Conservation (phyloP, 2,113 vertebrate genomes). For the Malurus melanocephalus region DNA sequence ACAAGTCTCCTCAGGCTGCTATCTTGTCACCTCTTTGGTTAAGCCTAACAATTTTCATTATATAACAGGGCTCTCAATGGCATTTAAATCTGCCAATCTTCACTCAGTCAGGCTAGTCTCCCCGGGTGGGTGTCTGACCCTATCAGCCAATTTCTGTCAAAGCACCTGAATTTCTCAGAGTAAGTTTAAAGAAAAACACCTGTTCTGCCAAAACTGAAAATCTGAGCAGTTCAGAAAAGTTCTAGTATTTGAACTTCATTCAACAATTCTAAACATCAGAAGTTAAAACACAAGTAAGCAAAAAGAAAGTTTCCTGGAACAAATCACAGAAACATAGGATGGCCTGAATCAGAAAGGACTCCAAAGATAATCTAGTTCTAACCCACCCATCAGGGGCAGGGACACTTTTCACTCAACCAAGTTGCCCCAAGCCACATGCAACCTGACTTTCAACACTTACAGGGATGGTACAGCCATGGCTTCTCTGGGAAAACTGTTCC, state of each 20-base stretch:
- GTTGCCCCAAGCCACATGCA: not conserved
- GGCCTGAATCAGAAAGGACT: not conserved
- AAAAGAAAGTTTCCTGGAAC: not conserved
- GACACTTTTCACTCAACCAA: not conserved
- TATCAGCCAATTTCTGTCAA: not conserved
- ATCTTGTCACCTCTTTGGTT: not conserved
- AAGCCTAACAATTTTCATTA: not conserved
- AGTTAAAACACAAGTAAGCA: not conserved
- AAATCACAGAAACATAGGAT: not conserved
- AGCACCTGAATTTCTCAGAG: not conserved
- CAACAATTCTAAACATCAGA: not conserved
- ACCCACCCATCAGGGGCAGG: fast-evolving
- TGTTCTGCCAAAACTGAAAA: not conserved
- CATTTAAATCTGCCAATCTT: not conserved
- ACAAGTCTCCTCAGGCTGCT: not conserved
- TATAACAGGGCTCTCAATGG: not conserved
- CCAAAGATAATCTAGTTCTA: not conserved
- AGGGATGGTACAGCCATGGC: not conserved
- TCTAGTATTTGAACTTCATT: not conserved
- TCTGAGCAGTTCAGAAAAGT: not conserved
- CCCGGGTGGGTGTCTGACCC: not conserved
- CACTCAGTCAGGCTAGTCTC: not conserved
- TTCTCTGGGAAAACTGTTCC: not conserved
- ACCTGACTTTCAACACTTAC: not conserved
- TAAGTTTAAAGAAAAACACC: not conserved